Evolutionary conservation across 2,113 vertebrate species (phyloP).

Genomic region (Ornithorhynchus anatinus): DNA sequence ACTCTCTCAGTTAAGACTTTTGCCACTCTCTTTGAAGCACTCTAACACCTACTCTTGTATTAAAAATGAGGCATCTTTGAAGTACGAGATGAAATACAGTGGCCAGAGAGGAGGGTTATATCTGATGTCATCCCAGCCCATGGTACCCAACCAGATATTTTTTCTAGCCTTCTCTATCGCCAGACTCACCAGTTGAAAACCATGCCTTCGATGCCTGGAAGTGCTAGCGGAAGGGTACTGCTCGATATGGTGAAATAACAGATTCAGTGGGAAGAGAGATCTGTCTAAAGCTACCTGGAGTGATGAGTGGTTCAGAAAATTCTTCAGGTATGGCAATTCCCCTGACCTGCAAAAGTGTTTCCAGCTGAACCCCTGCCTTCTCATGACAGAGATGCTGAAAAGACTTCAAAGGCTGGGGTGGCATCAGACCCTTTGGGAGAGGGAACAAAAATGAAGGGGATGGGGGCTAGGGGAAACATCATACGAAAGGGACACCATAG

Average conservation of each 20-base stretch:
- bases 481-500: conserved; percentile 49
- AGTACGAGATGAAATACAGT: conserved; percentile 10
- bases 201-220: conserved; percentile 1
- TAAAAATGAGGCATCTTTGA: conserved; percentile 33
- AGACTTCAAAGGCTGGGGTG: too few species aligned
- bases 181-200: conserved; percentile 32
- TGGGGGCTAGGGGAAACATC: conserved; percentile 4
- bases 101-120: conserved; percentile 19
- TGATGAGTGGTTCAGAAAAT: too few species aligned
- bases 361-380: background rate
- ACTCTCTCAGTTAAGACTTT: conserved; percentile 10
- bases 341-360: too few species aligned
- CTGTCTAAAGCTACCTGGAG: conserved; percentile 53
- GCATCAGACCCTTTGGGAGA: too few species aligned
- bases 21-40: background rate
- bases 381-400: too few species aligned
- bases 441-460: conserved; percentile 17
- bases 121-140: conserved; percentile 26
- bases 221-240: background rate
- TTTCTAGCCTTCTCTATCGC: conserved; percentile 18
- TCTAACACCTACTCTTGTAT: background rate
- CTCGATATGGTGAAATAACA: conserved; percentile 22
- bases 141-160: conserved; percentile 24
- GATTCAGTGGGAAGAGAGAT: conserved; percentile 24
- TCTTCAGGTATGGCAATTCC: too few species aligned